Conservation (phyloP, 2,888 invertebrate species). For the Plebejus argus region DNA sequence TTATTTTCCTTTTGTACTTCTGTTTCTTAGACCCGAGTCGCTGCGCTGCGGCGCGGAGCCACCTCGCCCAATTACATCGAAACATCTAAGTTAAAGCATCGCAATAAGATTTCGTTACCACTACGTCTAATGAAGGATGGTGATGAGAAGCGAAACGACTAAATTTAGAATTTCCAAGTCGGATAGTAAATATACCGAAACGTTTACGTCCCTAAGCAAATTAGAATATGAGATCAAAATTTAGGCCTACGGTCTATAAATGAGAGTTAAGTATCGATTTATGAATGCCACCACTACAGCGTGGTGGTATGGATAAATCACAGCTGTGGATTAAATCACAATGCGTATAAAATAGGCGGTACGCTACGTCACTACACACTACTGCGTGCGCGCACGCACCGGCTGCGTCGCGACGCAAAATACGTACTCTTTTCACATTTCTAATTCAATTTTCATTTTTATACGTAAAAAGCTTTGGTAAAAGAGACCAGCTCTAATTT, state of each 20-base stretch:
- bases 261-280: slow-evolving; percentile 75
- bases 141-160: slow-evolving; percentile 68
- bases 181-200: slow-evolving; percentile 72
- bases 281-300: slow-evolving; percentile 73
- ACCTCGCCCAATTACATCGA: slow-evolving; percentile 62
- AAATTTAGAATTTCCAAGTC: slow-evolving; percentile 76
- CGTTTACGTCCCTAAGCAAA: slow-evolving; percentile 78
- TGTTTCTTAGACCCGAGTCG: slow-evolving; percentile 62
- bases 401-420: slow-evolving; percentile 15
- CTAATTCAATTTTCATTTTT: not conserved
- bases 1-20: slow-evolving; percentile 69
- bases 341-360: slow-evolving; percentile 75
- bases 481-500: slow-evolving; percentile 5
- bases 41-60: not conserved
- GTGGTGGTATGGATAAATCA: slow-evolving; percentile 78
- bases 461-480: not conserved
- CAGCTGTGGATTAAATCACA: slow-evolving; percentile 77
- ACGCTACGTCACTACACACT: slow-evolving; percentile 66
- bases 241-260: slow-evolving; percentile 78
- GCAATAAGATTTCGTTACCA: slow-evolving; percentile 79
- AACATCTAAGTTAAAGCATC: slow-evolving; percentile 79
- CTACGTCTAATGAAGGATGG: slow-evolving; percentile 72
- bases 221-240: slow-evolving; percentile 81
- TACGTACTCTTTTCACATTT: slow-evolving; percentile 33
- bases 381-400: slow-evolving; percentile 45